phyloP scores from a whole-genome alignment of 2,797 vertebrate species.

The Darevskia nairensis region DNA sequence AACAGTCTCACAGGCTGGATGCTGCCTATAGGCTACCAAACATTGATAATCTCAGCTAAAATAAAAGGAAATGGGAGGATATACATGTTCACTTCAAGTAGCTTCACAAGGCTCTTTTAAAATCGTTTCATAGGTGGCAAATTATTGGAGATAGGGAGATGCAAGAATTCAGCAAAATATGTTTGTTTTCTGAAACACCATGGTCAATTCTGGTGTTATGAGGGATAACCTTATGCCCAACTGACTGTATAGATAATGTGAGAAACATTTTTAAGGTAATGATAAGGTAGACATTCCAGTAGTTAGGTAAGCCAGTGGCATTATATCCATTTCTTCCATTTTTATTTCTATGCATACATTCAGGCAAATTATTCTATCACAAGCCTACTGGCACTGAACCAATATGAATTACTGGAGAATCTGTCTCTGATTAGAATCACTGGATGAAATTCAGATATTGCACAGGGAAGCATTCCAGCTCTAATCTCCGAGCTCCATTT shows the following conservation, averaged over 20 bases:
- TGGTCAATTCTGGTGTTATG: neutral
- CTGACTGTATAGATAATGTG: neutral
- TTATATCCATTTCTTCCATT: neutral
- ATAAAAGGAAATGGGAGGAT: neutral
- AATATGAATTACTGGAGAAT: slow-evolving; percentile 1
- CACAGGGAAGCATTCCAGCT: neutral
- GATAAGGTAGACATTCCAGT: neutral
- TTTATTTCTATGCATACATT: neutral
- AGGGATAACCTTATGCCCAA: neutral
- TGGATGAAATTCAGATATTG: slow-evolving; percentile 23
- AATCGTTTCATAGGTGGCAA: neutral
- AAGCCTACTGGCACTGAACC: neutral
- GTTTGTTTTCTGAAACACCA: neutral
- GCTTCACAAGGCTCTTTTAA: neutral
- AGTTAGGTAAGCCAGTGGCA: neutral
- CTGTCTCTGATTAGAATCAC: neutral
- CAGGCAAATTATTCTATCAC: neutral
- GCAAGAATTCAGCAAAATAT: neutral
- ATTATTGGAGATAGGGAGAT: neutral
- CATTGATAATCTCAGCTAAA: too few species aligned
- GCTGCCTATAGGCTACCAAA: neutral
- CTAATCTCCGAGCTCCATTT: neutral
- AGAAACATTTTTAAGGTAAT: neutral
- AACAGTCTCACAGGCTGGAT: neutral
- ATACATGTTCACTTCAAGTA: neutral